Conservation (phyloP, 2,113 vertebrate genomes). For the Pangasianodon hypophthalmus region DNA sequence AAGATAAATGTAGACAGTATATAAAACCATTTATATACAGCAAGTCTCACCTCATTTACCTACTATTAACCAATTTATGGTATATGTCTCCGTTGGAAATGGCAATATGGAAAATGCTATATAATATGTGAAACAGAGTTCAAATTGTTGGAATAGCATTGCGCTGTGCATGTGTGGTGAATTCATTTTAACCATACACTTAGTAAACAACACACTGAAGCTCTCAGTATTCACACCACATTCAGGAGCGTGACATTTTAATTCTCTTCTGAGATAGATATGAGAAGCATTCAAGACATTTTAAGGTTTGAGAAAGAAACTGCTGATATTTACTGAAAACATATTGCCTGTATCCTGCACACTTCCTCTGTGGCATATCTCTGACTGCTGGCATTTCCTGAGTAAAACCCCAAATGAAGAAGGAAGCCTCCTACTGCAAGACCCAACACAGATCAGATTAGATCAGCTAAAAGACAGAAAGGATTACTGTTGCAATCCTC, state of each 20-base stretch:
- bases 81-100: background rate
- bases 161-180: background rate
- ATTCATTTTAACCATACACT: background rate
- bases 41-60: background rate
- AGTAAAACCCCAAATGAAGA: conserved; percentile 30
- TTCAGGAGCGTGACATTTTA: background rate
- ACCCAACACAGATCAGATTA: background rate
- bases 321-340: conserved; percentile 15
- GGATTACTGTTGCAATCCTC: background rate
- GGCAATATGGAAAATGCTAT: background rate
- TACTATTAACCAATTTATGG: background rate
- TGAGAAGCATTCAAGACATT: background rate
- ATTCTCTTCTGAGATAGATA: background rate
- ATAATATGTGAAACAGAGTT: background rate
- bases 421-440: conserved; percentile 4
- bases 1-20: background rate
- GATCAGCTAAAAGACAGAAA: background rate
- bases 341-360: conserved; percentile 9
- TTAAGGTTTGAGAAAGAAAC: background rate
- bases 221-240: background rate
- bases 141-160: background rate
- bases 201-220: background rate
- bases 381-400: conserved; percentile 55
- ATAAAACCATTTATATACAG: background rate
- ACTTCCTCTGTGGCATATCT: conserved; percentile 50